Base-by-base conservation (phyloP, 2,888 invertebrate genomes). In the Habrosyne pyritoides region DNA sequence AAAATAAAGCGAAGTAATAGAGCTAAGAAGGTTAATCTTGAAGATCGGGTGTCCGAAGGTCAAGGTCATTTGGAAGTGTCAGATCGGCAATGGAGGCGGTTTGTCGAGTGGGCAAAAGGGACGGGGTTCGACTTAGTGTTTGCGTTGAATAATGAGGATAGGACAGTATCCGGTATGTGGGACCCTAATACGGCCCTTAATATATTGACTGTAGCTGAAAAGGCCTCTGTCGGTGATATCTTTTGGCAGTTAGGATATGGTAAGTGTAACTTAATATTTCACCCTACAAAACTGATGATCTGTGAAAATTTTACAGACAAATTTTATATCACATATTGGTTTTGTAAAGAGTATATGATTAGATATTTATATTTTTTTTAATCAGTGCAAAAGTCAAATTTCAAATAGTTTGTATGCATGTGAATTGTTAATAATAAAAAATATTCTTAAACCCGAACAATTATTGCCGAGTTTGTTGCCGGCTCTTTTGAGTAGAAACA, bases 241-340 rank as follows among this genome's bases (percentile, higher is more conserved):
- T 94, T 93, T 64, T 97, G 96, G 96, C 96, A 97, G 81, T 81
- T 96, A 21, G 96, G 95, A 55, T 95, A 95, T 76, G 95, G 96
- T 96, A 83, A 87, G 86, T 71, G n/a, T n/a, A n/a, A n/a, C n/a
- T n/a, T n/a, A n/a, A n/a, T n/a, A n/a, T n/a, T n/a, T n/a, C n/a
- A n/a, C n/a, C n/a, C n/a, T n/a, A n/a, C n/a, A n/a, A n/a, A n/a
- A n/a, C n/a, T n/a, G n/a, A n/a, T n/a, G n/a, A n/a, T n/a, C n/a
- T n/a, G n/a, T n/a, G n/a, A n/a, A n/a, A n/a, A n/a, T n/a, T n/a
- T n/a, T n/a, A n/a, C n/a, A n/a, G n/a, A n/a, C n/a, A n/a, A n/a
- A n/a, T n/a, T n/a, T n/a, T n/a, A n/a, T n/a, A n/a, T n/a, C n/a
- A n/a, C n/a, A n/a, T n/a, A n/a, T n/a, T n/a, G n/a, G n/a, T n/a